Evolutionary conservation across 30 jellyfish, hydroid and myxozoan species (phyloP).

Genomic region (Cassiopea xamachana): DNA sequence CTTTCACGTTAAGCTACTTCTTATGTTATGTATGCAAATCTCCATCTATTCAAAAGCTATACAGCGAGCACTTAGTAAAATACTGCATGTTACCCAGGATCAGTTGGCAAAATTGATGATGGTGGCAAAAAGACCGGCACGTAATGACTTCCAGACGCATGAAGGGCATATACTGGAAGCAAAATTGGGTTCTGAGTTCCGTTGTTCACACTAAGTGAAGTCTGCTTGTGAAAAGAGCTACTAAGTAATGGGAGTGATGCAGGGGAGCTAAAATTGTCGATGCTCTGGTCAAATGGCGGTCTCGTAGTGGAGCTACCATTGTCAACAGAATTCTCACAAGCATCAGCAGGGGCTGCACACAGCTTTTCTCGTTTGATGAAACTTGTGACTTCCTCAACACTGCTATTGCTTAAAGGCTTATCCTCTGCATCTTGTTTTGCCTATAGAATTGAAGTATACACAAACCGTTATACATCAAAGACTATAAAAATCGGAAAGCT

Average conservation of each 20-base stretch:
- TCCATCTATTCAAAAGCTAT: too few relatives aligned
- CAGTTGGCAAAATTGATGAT: conserved; percentile 20
- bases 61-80: too few relatives aligned
- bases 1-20: too few relatives aligned
- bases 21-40: too few relatives aligned
- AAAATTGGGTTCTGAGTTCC: conserved; percentile 28
- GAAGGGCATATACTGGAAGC: conserved; percentile 68
- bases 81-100: neutral
- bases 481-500: too few relatives aligned
- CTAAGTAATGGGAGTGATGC: neutral
- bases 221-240: neutral
- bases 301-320: neutral
- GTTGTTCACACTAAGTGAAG: neutral
- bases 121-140: conserved; percentile 77
- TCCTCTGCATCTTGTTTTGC: neutral
- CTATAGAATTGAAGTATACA: neutral
- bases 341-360: neutral
- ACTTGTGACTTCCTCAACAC: neutral
- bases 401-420: neutral
- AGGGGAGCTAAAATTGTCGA: neutral
- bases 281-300: neutral
- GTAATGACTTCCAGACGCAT: conserved; percentile 75
- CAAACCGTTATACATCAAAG: neutral
- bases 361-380: neutral
- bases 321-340: neutral